Evolutionary conservation across 2,113 vertebrate species (phyloP).

Genomic region (Petaurus breviceps): DNA sequence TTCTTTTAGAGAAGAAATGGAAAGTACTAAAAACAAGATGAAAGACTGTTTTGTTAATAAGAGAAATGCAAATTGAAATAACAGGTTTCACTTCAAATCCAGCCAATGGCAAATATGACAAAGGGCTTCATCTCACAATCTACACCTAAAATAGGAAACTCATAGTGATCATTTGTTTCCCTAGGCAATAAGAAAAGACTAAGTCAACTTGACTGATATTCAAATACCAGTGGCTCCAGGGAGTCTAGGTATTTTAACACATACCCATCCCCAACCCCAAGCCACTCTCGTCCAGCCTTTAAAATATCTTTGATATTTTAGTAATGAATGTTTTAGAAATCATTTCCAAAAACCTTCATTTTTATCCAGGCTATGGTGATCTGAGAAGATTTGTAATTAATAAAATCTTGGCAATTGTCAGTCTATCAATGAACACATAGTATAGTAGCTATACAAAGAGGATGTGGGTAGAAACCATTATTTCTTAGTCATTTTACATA

Average conservation of each 20-base stretch:
- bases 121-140: slow-evolving; percentile 27
- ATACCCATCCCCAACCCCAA: neutral
- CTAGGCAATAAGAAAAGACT: neutral
- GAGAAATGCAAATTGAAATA: neutral
- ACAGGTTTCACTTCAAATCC: neutral
- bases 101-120: neutral
- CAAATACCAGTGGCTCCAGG: slow-evolving; percentile 3
- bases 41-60: neutral
- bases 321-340: slow-evolving; percentile 40
- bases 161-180: neutral
- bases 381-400: slow-evolving; percentile 25
- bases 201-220: neutral
- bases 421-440: neutral
- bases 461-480: slow-evolving; percentile 11
- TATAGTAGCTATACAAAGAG: neutral
- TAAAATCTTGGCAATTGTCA: neutral
- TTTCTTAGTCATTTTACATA: slow-evolving; percentile 25
- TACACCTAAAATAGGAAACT: neutral
- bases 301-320: slow-evolving; percentile 48
- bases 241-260: neutral
- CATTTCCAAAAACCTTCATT: slow-evolving; percentile 25
- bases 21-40: neutral
- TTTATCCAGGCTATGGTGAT: slow-evolving; percentile 4
- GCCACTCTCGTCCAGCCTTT: slow-evolving; percentile 17
- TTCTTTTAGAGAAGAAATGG: neutral